Percentiles rank a stretch among this genome's conserved stretches.
Evolutionary conservation across 2,888 invertebrate genomes (phyloP).

Genomic region (Furcula furcula): DNA sequence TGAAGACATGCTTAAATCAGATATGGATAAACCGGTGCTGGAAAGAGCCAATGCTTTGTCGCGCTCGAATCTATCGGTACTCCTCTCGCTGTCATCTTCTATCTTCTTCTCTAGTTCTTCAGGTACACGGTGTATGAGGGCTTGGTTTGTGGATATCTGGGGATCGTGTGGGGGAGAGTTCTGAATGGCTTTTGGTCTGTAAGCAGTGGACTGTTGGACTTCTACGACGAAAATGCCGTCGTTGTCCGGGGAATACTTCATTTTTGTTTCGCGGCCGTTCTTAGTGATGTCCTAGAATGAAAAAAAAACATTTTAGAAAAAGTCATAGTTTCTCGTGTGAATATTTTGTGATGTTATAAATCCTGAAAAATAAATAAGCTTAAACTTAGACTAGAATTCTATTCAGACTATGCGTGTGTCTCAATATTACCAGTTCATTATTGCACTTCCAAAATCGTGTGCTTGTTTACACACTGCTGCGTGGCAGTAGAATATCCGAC

Average conservation of each 20-base stretch:
- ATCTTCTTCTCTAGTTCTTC: constrained; percentile 61
- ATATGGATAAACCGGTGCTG: constrained; percentile 91
- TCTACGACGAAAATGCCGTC: constrained; percentile 89
- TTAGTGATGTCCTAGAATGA: constrained; percentile 84
- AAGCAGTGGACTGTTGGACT: constrained; percentile 75
- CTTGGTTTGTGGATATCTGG: constrained; percentile 74
- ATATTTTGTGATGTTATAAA: no score
- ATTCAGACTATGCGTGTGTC: no score
- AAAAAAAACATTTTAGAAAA: neutral
- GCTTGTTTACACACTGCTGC: no score
- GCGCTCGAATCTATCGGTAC: constrained; percentile 51
- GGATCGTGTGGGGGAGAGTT: constrained; percentile 63
- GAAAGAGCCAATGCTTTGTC: constrained; percentile 79
- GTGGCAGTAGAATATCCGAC: no score
- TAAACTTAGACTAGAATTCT: no score
- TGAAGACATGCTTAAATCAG: constrained; percentile 89
- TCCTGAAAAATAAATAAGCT: no score
- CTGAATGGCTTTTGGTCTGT: constrained; percentile 54
- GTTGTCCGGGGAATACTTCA: constrained; percentile 87
- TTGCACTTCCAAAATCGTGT: no score
- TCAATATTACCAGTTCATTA: no score
- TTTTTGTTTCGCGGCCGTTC: constrained; percentile 87
- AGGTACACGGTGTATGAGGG: constrained; percentile 68
- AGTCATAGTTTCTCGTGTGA: no score
- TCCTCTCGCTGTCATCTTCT: constrained; percentile 61